A percentile compares a stretch with the other conserved stretches of the same genome.
Conservation (phyloP, 2,888 invertebrate species). For the Troglohyphantes excavatus region DNA sequence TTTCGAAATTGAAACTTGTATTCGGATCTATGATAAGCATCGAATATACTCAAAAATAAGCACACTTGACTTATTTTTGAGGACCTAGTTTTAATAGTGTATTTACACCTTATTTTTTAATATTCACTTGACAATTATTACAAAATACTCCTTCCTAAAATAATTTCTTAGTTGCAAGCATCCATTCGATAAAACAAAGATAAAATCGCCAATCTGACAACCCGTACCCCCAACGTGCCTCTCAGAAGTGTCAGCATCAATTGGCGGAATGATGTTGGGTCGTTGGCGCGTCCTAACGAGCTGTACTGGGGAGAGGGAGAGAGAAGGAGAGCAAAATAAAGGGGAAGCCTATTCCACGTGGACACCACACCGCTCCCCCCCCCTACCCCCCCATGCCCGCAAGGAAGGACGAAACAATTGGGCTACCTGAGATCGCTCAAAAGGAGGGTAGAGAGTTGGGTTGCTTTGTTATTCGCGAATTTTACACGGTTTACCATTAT, state of each 20-base stretch:
- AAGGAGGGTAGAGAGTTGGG: slow-evolving; percentile 6
- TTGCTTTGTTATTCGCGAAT: slow-evolving; percentile 26
- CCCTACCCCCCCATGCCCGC: slow-evolving; percentile 8
- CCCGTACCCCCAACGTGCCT: neutral
- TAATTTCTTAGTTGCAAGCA: too few species aligned
- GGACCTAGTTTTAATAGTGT: too few species aligned
- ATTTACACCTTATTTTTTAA: too few species aligned
- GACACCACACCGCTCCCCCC: slow-evolving; percentile 22
- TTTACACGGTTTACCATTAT: too few species aligned
- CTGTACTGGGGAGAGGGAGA: slow-evolving; percentile 60
- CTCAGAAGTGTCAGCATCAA: slow-evolving; percentile 78
- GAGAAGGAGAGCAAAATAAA: slow-evolving; percentile 51
- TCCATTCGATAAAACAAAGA: slow-evolving; percentile 3
- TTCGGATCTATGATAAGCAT: too few species aligned
- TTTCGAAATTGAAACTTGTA: too few species aligned
- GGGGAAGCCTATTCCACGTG: slow-evolving; percentile 61
- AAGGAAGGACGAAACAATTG: slow-evolving; percentile 62
- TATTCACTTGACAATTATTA: too few species aligned
- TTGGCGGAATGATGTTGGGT: slow-evolving; percentile 78
- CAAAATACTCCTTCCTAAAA: too few species aligned
- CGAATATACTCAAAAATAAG: too few species aligned
- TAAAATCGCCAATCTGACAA: neutral
- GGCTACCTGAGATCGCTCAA: slow-evolving; percentile 12
- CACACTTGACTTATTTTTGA: too few species aligned
- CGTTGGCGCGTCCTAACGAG: slow-evolving; percentile 77